These are phyloP conservation scores for Diabrotica undecimpunctata DNA, from an alignment of 1,140 invertebrate genomes.

Conservation along the genomic window DNA sequence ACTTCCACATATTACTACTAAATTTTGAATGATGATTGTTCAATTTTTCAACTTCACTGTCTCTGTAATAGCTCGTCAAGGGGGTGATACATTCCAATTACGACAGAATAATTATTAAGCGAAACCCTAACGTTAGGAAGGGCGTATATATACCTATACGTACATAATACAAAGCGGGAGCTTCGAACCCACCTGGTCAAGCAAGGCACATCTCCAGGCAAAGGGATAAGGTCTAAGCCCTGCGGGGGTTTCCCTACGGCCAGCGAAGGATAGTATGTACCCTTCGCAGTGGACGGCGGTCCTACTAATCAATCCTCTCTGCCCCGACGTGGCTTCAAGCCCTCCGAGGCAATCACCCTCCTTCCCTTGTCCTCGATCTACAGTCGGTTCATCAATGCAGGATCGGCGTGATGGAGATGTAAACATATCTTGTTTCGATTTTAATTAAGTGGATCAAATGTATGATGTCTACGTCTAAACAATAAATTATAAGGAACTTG, in stretches of 20 bases:
- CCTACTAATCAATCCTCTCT: constrained; percentile 34
- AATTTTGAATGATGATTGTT: too few species aligned
- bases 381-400: neutral
- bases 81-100: neutral
- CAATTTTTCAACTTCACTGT: neutral
- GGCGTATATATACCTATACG: neutral
- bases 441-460: too few species aligned
- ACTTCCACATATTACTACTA: too few species aligned
- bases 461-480: too few species aligned
- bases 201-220: neutral
- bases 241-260: neutral
- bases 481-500: too few species aligned
- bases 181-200: neutral
- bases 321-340: constrained; percentile 12
- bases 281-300: constrained; percentile 8
- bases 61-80: neutral
- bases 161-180: neutral
- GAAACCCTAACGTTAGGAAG: neutral
- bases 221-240: neutral
- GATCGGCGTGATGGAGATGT: too few species aligned
- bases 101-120: neutral
- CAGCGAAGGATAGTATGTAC: neutral
- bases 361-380: neutral
- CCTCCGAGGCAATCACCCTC: constrained; percentile 22
- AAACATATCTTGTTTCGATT: too few species aligned